A percentile compares a stretch with the other conserved stretches of the same genome.
phyloP scores from a whole-genome alignment of 2,797 vertebrate species.

The Enteromius anoplus region DNA sequence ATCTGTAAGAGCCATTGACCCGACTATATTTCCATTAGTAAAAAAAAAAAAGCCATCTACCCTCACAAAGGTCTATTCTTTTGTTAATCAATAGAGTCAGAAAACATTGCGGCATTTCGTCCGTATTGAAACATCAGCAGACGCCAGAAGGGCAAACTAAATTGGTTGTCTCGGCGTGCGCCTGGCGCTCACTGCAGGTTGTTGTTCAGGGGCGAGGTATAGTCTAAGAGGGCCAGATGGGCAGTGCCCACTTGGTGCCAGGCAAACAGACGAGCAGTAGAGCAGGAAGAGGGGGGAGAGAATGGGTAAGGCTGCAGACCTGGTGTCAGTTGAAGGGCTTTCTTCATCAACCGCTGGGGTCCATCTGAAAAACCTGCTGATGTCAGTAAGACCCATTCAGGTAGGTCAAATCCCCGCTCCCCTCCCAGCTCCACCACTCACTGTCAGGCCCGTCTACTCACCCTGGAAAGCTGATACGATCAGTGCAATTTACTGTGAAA shows the following conservation, averaged over 20 bases:
- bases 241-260: slow-evolving; percentile 70
- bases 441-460: slow-evolving; percentile 66
- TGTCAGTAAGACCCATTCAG: slow-evolving; percentile 85
- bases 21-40: not conserved
- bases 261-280: slow-evolving; percentile 82
- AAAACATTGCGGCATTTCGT: slow-evolving; percentile 23
- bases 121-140: slow-evolving; percentile 65
- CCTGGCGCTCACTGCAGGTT: slow-evolving; percentile 76
- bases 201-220: slow-evolving; percentile 81
- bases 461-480: slow-evolving; percentile 57
- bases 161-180: slow-evolving; percentile 63
- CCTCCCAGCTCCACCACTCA: slow-evolving; percentile 55
- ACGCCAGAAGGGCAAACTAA: slow-evolving; percentile 66
- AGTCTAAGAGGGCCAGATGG: slow-evolving; percentile 81
- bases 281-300: slow-evolving; percentile 56
- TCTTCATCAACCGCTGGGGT: slow-evolving; percentile 85
- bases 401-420: slow-evolving; percentile 70
- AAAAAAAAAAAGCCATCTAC: not conserved
- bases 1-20: not conserved
- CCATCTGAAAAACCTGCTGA: slow-evolving; percentile 87
- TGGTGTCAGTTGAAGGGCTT: slow-evolving; percentile 89
- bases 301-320: slow-evolving; percentile 69
- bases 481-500: slow-evolving; percentile 62
- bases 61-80: not conserved
- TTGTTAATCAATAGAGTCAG: slow-evolving; percentile 3